Evolutionary conservation across 1,140 invertebrate genomes (phyloP), one percentile per base, ranked within the genome.

Genomic region (Drosophila funebris): DNA sequence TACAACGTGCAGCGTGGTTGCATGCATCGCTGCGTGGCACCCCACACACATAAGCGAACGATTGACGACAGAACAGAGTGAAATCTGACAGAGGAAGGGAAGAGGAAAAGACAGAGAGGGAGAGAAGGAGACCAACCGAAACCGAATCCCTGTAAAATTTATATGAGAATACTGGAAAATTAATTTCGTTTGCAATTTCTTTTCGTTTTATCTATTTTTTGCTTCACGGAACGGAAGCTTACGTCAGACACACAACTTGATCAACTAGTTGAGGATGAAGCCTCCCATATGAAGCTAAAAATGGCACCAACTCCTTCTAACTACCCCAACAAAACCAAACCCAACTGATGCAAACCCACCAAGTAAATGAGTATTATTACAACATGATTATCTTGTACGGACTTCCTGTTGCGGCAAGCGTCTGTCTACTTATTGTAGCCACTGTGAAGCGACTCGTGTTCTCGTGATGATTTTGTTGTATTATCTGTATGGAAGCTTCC

Each of bases 301-400:
- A 27, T 2, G 6, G 14, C 24, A 48, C 24, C 14, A 48, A 48
- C 44, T 48, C 44, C 44, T 48, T 29, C 22, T 27, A 48, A 48
- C n/a, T 48, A 48, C 18, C 44, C 6, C 24, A 29, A 48, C 44
- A 27, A 48, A 48, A 24, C 22, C 3, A 3, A n/a, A 9, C n/a
- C 14, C 27, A 50, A 16, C n/a, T 6, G 5, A 3, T 4, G 31
- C 31, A 11, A 52, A 3, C 14, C 8, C 1, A 46, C 20, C 8
- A 52, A 18, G 48, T 16, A 58, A 63, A 64, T 62, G 16, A 63
- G 48, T 70, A 56, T 70, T 56, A 70, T 70, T 70, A 63, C 60
- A 70, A 24, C 41, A 50, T 70, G 46, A 63, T 70, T 56, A 56
- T 63, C 58, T 14, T 63, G 22, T 24, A 37, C 39, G 50, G 33